These are phyloP conservation scores for Anolis apletophallus DNA, from an alignment of 2,797 vertebrate species.

Conservation along the genomic window DNA sequence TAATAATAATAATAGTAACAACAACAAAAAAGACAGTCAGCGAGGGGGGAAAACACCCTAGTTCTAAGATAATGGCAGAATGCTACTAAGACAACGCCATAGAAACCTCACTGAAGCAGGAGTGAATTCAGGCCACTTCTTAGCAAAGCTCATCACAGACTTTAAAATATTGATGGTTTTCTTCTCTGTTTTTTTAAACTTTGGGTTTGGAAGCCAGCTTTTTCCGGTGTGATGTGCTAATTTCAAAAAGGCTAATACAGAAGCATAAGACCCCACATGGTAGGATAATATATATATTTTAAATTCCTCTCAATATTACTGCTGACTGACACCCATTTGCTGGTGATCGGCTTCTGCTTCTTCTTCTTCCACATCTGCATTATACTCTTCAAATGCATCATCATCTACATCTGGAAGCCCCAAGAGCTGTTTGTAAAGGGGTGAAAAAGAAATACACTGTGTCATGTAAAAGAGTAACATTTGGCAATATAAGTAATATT, in stretches of 20 bases:
- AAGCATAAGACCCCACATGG: constrained; percentile 67
- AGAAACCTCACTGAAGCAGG: constrained; percentile 75
- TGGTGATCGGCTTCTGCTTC: constrained; percentile 97
- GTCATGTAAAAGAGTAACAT: background rate
- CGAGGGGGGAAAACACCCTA: constrained; percentile 63
- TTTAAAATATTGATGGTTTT: constrained; percentile 65
- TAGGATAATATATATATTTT: constrained; percentile 57
- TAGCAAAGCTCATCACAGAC: constrained; percentile 77
- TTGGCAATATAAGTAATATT: background rate
- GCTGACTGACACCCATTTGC: constrained; percentile 99
- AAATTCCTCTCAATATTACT: constrained; percentile 82
- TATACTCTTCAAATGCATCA: constrained; percentile 95
- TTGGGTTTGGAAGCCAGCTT: constrained; percentile 70
- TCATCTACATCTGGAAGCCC: constrained; percentile 97
- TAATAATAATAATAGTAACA: constrained; percentile 22
- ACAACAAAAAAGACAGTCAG: constrained; percentile 55
- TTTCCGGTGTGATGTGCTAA: constrained; percentile 70
- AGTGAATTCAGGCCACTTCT: constrained; percentile 77
- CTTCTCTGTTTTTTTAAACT: constrained; percentile 66
- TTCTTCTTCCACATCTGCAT: constrained; percentile 93
- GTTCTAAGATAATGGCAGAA: constrained; percentile 78
- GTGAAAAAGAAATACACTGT: constrained; percentile 49
- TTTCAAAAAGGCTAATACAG: constrained; percentile 64
- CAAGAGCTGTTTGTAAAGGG: constrained; percentile 83
- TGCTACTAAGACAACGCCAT: constrained; percentile 76